Percentiles rank a stretch among this genome's conserved stretches.
Conservation (phyloP, 2,888 invertebrate species). For the Cosmorhoe ocellata region DNA sequence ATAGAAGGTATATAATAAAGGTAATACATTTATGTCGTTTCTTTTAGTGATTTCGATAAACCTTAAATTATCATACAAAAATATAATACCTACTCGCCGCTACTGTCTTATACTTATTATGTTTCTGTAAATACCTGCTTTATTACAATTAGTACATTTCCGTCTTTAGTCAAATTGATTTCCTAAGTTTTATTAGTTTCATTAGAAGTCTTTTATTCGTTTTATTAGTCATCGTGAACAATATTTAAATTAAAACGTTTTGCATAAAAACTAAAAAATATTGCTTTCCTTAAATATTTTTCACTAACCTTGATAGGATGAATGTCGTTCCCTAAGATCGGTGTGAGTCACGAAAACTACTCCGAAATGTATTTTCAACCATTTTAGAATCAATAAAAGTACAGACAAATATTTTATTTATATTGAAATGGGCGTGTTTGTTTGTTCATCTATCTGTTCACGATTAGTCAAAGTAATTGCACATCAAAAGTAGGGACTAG, state of each 20-base stretch:
- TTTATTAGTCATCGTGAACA: conserved; percentile 6
- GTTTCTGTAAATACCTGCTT: not conserved
- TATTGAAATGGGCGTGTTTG: not conserved
- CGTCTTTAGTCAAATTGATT: not conserved
- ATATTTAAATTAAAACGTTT: conserved; percentile 16
- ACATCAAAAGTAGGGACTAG: not conserved
- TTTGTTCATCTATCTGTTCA: conserved; percentile 3
- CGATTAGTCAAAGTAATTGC: not conserved
- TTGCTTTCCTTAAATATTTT: conserved; percentile 30
- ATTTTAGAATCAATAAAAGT: conserved; percentile 24
- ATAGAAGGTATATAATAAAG: conserved; percentile 64
- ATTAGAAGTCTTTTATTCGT: too few species aligned
- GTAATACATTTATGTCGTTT: conserved; percentile 62
- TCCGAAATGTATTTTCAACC: conserved; percentile 19
- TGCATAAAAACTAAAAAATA: too few species aligned
- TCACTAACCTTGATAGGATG: conserved; percentile 28
- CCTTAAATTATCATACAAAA: not conserved
- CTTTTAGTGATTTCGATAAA: conserved; percentile 42
- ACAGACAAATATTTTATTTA: not conserved
- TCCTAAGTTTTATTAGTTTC: not conserved
- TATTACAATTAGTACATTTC: not conserved
- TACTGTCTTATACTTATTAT: not conserved
- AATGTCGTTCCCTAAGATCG: conserved; percentile 31
- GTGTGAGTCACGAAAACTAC: conserved; percentile 25
- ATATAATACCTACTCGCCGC: too few species aligned